Conservation (phyloP, 2,888 invertebrate species). For the Idaea straminata region DNA sequence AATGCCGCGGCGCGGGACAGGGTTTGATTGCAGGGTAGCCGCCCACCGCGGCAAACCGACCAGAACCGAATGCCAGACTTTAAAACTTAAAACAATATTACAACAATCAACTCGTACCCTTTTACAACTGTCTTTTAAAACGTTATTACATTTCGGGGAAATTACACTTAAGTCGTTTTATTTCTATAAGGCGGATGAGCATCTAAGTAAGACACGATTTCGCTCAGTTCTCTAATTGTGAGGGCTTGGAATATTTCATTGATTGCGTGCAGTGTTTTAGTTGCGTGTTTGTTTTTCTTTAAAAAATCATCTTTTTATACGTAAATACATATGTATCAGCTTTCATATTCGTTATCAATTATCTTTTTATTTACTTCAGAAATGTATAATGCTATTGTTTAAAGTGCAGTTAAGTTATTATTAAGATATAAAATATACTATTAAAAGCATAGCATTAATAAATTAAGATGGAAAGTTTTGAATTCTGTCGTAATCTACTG, state of each 20-base stretch:
- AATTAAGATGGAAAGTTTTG: too few relatives aligned
- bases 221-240: slow-evolving; percentile 50
- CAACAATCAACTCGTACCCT: slow-evolving; percentile 29
- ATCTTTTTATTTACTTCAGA: slow-evolving; percentile 10
- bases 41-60: slow-evolving; percentile 62
- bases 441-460: too few relatives aligned
- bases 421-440: too few relatives aligned
- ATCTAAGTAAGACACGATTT: slow-evolving; percentile 44
- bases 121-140: slow-evolving; percentile 25
- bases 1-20: slow-evolving; percentile 41
- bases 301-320: slow-evolving; percentile 33
- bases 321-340: slow-evolving; percentile 19
- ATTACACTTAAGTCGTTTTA: slow-evolving; percentile 34
- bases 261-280: slow-evolving; percentile 46
- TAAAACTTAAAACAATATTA: slow-evolving; percentile 49
- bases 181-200: slow-evolving; percentile 32
- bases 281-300: slow-evolving; percentile 45
- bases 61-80: slow-evolving; percentile 35
- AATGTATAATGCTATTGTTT: background rate
- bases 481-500: background rate
- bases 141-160: slow-evolving; percentile 28
- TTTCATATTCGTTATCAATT: slow-evolving; percentile 6
- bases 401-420: background rate
- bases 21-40: slow-evolving; percentile 72
- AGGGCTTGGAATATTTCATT: slow-evolving; percentile 43